A percentile compares a stretch with the other conserved stretches of the same genome.
These are phyloP conservation scores for Syngnathus floridae DNA, from an alignment of 2,113 vertebrate genomes.

Conservation along the genomic window DNA sequence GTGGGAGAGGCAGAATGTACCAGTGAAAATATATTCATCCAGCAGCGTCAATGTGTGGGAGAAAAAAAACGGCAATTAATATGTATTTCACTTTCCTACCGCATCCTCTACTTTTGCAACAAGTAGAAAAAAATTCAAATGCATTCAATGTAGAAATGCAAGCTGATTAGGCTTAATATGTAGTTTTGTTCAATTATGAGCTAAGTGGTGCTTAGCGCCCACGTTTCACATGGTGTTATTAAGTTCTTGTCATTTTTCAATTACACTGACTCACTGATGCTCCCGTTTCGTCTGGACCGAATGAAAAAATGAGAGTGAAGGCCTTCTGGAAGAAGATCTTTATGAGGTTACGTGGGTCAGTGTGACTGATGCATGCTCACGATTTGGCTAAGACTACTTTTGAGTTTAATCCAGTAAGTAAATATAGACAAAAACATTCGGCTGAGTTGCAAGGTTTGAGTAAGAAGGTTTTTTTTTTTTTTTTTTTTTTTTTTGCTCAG, in stretches of 20 bases:
- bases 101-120: neutral
- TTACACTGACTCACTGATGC: constrained; percentile 44
- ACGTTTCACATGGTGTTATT: constrained; percentile 28
- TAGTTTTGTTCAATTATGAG: neutral
- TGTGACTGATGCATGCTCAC: neutral
- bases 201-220: neutral
- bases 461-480: too few relatives aligned
- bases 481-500: too few relatives aligned
- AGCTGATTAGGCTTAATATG: neutral
- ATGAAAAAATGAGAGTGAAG: neutral
- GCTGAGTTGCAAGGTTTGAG: too few relatives aligned
- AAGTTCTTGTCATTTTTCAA: constrained; percentile 59
- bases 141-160: neutral
- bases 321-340: neutral
- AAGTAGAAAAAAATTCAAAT: neutral
- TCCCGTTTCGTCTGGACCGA: constrained; percentile 36
- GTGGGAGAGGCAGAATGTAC: constrained; percentile 60
- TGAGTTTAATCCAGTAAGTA: neutral
- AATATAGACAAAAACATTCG: neutral
- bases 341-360: neutral
- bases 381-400: neutral
- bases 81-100: constrained; percentile 38
- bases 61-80: constrained; percentile 58
- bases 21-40: constrained; percentile 62
- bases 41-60: constrained; percentile 56